These are phyloP conservation scores for Cheilosia vernalis DNA, from an alignment of 2,888 invertebrate genomes.

Conservation along the genomic window DNA sequence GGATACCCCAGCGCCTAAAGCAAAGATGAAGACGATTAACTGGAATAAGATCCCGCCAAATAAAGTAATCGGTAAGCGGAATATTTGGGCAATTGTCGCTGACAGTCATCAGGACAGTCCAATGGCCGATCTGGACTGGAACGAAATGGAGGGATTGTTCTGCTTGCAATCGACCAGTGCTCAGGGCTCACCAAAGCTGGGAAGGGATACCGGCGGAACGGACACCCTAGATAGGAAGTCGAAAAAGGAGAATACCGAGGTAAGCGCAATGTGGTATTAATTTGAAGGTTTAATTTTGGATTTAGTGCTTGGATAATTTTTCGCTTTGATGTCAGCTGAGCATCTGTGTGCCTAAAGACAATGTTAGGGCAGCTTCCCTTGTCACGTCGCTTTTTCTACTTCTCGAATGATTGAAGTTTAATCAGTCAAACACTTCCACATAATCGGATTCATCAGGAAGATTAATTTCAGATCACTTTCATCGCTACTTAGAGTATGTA, in stretches of 20 bases:
- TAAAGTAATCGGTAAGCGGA: constrained; percentile 94
- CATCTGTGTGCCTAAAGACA: too few species aligned
- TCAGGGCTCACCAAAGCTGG: constrained; percentile 85
- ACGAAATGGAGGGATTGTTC: constrained; percentile 96
- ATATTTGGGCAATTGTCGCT: constrained; percentile 96
- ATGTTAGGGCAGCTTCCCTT: too few species aligned
- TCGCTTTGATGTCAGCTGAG: too few species aligned
- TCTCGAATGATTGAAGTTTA: too few species aligned
- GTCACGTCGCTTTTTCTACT: too few species aligned
- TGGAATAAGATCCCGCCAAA: constrained; percentile 98
- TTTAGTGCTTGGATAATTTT: too few species aligned
- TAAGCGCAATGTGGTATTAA: constrained; percentile 77
- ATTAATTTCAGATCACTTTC: too few species aligned
- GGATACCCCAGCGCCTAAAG: constrained; percentile 95
- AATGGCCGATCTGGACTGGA: constrained; percentile 95
- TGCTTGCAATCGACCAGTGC: constrained; percentile 91
- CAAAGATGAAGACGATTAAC: constrained; percentile 98
- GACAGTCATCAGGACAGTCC: constrained; percentile 92
- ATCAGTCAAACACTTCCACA: too few species aligned
- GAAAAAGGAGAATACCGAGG: constrained; percentile 91
- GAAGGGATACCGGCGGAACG: constrained; percentile 81
- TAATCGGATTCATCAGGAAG: too few species aligned
- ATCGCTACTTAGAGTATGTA: too few species aligned
- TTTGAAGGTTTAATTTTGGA: too few species aligned
- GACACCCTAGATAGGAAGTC: constrained; percentile 86